phyloP scores from a whole-genome alignment of 2,113 vertebrate species.

The Erythrocercus mccallii region DNA sequence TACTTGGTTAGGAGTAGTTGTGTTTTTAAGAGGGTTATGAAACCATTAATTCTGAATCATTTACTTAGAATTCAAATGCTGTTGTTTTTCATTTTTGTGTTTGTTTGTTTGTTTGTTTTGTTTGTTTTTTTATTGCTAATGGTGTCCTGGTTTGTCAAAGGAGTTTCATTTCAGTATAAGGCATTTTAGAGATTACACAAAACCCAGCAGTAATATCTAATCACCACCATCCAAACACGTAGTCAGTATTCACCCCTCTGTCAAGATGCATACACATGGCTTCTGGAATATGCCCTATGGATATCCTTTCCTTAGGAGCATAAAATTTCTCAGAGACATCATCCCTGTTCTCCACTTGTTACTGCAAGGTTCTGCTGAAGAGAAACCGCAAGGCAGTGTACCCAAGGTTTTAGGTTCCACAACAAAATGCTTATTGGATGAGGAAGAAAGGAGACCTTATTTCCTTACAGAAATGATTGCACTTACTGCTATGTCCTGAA shows the following conservation, averaged over 20 bases:
- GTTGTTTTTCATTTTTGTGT: neutral
- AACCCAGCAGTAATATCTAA: neutral
- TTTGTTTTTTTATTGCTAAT: neutral
- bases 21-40: neutral
- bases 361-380: neutral
- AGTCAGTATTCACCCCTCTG: rapidly evolving
- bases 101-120: neutral
- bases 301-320: neutral
- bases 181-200: neutral
- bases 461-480: neutral
- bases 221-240: rapidly evolving
- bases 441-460: neutral
- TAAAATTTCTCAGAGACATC: neutral
- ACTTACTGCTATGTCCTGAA: neutral
- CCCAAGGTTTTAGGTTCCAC: neutral
- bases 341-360: neutral
- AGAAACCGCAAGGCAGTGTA: neutral
- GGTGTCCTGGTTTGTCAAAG: neutral
- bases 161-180: neutral
- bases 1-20: neutral
- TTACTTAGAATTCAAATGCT: neutral
- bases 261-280: neutral
- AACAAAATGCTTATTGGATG: neutral
- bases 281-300: neutral
- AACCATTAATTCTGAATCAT: neutral